phyloP scores from a whole-genome alignment of 1,140 invertebrate species.

The Hylyphantes graminicola region DNA sequence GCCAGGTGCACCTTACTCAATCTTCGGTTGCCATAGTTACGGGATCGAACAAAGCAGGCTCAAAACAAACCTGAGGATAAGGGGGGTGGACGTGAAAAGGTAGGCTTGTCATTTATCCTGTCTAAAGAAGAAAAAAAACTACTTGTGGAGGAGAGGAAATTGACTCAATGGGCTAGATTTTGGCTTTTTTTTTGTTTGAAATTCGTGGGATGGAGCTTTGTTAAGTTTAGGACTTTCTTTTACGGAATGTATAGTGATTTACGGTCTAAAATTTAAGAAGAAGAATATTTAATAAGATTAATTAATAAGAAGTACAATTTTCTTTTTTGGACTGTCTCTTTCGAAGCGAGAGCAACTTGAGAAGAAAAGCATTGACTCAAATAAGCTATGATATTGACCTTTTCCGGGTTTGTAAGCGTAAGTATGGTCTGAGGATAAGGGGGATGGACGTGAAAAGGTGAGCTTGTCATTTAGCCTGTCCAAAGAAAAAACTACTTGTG shows the following conservation, averaged over 20 bases:
- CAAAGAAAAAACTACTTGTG: slow-evolving; percentile 12
- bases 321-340: too few relatives aligned
- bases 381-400: too few relatives aligned
- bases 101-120: slow-evolving; percentile 49
- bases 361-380: too few relatives aligned
- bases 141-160: slow-evolving; percentile 18
- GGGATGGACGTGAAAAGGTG: not conserved
- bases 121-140: slow-evolving; percentile 14
- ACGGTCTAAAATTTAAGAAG: too few relatives aligned
- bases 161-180: not conserved
- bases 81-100: slow-evolving; percentile 5
- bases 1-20: slow-evolving; percentile 29
- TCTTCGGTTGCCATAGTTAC: not conserved
- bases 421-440: too few relatives aligned
- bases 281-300: too few relatives aligned
- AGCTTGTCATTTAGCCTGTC: slow-evolving; percentile 43
- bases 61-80: slow-evolving; percentile 39
- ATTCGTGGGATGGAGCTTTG: too few relatives aligned
- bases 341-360: too few relatives aligned
- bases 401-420: too few relatives aligned
- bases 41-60: slow-evolving; percentile 49
- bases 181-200: not conserved
- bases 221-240: too few relatives aligned
- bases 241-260: too few relatives aligned
- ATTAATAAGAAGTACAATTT: too few relatives aligned